Conservation (phyloP, 2,113 vertebrate species). For the Gymnogyps californianus region DNA sequence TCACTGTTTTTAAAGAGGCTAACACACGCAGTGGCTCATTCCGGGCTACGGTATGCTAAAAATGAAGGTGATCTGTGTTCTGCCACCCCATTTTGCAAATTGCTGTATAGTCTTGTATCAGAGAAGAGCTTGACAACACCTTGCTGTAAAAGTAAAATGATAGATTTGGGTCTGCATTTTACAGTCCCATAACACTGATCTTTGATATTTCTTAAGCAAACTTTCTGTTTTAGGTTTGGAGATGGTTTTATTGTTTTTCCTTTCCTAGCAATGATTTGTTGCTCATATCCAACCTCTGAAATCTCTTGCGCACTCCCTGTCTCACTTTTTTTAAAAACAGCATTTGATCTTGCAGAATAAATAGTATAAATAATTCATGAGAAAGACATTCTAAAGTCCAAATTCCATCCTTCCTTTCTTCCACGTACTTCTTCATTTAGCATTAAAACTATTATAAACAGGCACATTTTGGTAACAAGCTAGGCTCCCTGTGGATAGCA, state of each 20-base stretch:
- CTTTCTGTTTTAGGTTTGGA: background rate
- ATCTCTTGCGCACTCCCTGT: background rate
- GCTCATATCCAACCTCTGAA: background rate
- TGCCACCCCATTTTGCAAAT: background rate
- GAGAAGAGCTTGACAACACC: background rate
- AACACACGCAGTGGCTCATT: background rate
- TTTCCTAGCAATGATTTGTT: background rate
- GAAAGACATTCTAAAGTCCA: background rate
- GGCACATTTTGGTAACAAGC: background rate
- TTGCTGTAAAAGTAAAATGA: conserved; percentile 4
- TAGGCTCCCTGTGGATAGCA: background rate
- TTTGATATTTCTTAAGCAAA: conserved; percentile 32
- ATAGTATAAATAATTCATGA: conserved; percentile 42
- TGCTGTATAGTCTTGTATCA: background rate
- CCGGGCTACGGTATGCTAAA: background rate
- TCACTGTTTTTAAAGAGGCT: background rate
- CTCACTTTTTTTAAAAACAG: background rate
- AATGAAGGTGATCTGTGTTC: background rate
- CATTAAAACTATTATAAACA: background rate
- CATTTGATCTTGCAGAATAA: conserved; percentile 33
- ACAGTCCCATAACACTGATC: background rate
- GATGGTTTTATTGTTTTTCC: background rate
- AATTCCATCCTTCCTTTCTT: conserved; percentile 21
- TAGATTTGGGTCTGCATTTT: conserved; percentile 14
- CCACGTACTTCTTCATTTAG: background rate